Conservation (phyloP, 2,888 invertebrate genomes). For the Apamea sordens region DNA sequence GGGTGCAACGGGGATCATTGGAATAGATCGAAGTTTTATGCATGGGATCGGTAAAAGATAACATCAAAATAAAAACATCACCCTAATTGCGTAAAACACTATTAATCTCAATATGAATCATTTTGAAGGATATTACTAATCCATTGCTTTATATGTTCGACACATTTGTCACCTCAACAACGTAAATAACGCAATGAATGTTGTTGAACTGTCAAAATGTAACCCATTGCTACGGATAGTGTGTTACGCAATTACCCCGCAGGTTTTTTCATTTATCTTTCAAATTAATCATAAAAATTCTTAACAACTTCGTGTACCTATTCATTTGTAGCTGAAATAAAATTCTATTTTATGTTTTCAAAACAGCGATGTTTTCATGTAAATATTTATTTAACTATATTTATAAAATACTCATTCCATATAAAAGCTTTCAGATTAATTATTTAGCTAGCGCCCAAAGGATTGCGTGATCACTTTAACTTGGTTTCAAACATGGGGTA, state of each 20-base stretch:
- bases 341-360: background rate
- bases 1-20: background rate
- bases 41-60: slow-evolving; percentile 6
- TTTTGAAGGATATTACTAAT: no score
- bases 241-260: no score
- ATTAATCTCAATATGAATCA: no score
- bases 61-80: background rate
- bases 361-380: background rate
- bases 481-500: slow-evolving; percentile 13
- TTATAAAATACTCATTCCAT: slow-evolving; percentile 26
- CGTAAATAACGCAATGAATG: no score
- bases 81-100: no score
- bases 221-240: no score
- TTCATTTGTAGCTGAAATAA: background rate
- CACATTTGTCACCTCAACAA: no score
- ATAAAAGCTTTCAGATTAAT: slow-evolving; percentile 39
- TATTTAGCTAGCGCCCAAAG: slow-evolving; percentile 26
- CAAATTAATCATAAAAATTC: background rate
- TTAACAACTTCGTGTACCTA: background rate
- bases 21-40: background rate
- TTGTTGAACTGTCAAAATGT: no score
- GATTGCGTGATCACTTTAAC: slow-evolving; percentile 40
- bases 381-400: slow-evolving; percentile 19
- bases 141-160: no score
- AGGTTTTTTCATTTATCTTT: background rate